These are phyloP conservation scores for Scelioninae gen. 1 DNA, from an alignment of 2,888 invertebrate genomes.

Conservation along the genomic window DNA sequence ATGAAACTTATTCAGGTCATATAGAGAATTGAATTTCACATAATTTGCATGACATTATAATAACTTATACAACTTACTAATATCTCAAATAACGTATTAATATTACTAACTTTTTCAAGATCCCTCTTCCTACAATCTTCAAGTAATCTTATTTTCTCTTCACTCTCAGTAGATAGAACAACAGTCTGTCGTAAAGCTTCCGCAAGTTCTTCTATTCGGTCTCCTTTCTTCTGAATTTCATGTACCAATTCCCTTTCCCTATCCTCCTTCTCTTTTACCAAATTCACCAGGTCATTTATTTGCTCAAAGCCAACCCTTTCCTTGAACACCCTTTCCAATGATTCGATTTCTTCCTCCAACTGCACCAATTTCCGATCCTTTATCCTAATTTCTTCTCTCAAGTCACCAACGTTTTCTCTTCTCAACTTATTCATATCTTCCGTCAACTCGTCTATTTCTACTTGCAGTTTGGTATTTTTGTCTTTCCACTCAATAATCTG, in stretches of 20 bases:
- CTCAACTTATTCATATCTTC: slow-evolving; percentile 76
- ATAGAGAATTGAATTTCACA: not conserved
- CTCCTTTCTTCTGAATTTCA: slow-evolving; percentile 81
- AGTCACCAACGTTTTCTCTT: slow-evolving; percentile 75
- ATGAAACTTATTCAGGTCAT: slow-evolving; percentile 9
- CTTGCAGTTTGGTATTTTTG: slow-evolving; percentile 70
- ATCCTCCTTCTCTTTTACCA: slow-evolving; percentile 80
- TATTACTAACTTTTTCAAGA: slow-evolving; percentile 87
- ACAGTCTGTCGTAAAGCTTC: slow-evolving; percentile 93
- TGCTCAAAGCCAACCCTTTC: slow-evolving; percentile 80
- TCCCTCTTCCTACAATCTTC: slow-evolving; percentile 88
- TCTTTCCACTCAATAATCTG: slow-evolving; percentile 76
- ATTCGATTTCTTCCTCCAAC: slow-evolving; percentile 79
- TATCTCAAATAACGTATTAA: slow-evolving; percentile 3
- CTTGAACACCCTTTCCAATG: slow-evolving; percentile 78
- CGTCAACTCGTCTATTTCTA: slow-evolving; percentile 73
- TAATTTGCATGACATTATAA: not conserved
- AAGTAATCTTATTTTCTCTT: slow-evolving; percentile 84
- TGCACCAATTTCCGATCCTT: slow-evolving; percentile 74
- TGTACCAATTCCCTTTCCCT: slow-evolving; percentile 86
- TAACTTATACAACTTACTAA: slow-evolving; percentile 73
- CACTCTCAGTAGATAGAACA: slow-evolving; percentile 89
- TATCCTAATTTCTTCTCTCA: slow-evolving; percentile 78
- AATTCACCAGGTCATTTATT: slow-evolving; percentile 78
- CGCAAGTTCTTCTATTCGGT: slow-evolving; percentile 90